Percentiles rank a stretch among this genome's conserved stretches.
Conservation (phyloP, 2,888 invertebrate genomes). For the Selenia dentaria region DNA sequence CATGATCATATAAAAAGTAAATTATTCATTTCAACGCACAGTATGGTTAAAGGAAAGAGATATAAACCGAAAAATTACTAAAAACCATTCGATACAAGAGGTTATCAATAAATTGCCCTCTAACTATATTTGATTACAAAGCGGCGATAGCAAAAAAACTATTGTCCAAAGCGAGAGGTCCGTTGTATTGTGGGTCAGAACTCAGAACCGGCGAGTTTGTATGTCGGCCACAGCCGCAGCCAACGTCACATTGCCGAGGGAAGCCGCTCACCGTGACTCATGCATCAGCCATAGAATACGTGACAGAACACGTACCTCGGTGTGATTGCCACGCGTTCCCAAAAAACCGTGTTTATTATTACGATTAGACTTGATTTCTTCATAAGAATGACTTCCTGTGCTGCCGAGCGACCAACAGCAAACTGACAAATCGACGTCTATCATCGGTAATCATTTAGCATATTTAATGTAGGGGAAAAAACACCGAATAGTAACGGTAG, state of each 20-base stretch:
- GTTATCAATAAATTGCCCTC: conserved; percentile 12
- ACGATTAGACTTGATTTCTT: conserved; percentile 2
- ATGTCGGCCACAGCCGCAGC: conserved; percentile 36
- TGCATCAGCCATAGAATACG: conserved; percentile 27
- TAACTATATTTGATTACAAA: conserved; percentile 7
- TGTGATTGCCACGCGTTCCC: conserved; percentile 42
- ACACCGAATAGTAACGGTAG: too few relatives aligned
- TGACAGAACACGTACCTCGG: background rate
- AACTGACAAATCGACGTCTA: background rate
- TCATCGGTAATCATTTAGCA: too few relatives aligned
- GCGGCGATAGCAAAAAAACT: conserved; percentile 5
- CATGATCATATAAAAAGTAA: too few relatives aligned
- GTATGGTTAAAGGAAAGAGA: too few relatives aligned
- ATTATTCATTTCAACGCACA: too few relatives aligned
- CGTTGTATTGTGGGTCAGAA: conserved; percentile 35
- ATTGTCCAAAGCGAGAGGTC: conserved; percentile 14
- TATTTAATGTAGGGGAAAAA: too few relatives aligned
- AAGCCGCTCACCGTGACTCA: conserved; percentile 65
- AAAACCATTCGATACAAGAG: background rate
- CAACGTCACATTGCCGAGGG: conserved; percentile 48
- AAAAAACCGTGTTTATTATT: conserved; percentile 7
- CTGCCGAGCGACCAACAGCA: background rate
- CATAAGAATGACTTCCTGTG: background rate
- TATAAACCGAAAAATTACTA: too few relatives aligned
- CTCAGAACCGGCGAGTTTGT: conserved; percentile 22